Conservation (phyloP, 2,797 vertebrate genomes). For the Gambusia yucatana region DNA sequence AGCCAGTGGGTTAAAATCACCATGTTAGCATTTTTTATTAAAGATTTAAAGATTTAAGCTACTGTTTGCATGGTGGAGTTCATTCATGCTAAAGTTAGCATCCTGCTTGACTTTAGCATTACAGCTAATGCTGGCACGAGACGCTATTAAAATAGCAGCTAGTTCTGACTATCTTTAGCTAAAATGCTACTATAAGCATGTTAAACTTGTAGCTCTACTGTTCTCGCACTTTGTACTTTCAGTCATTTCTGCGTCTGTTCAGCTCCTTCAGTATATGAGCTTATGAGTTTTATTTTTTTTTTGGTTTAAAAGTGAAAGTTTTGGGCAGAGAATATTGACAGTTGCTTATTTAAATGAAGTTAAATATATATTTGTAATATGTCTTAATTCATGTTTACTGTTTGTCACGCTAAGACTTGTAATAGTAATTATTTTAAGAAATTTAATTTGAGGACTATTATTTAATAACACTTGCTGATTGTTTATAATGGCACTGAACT, state of each 20-base stretch:
- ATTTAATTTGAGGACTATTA: not conserved
- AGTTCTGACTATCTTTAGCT: not conserved
- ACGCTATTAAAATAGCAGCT: not conserved
- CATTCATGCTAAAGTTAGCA: not conserved
- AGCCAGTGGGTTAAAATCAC: not conserved
- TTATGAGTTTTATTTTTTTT: not conserved
- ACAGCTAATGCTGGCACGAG: not conserved
- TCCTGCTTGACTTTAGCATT: not conserved
- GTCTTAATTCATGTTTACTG: not conserved
- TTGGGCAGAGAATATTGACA: not conserved
- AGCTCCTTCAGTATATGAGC: not conserved
- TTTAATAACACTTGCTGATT: not conserved
- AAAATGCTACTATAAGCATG: not conserved
- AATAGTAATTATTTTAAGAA: not conserved
- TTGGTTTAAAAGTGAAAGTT: not conserved
- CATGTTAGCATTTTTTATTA: not conserved
- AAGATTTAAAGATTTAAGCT: not conserved
- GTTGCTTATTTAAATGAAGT: not conserved
- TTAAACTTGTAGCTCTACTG: not conserved
- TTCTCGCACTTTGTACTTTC: not conserved
- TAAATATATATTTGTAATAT: not conserved
- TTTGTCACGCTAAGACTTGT: not conserved
- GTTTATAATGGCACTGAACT: not conserved
- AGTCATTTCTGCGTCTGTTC: not conserved
- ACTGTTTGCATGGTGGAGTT: not conserved